A percentile compares a stretch with the other conserved stretches of the same genome.
Conservation (phyloP, 2,888 invertebrate species). For the Amphipoea lucens region DNA sequence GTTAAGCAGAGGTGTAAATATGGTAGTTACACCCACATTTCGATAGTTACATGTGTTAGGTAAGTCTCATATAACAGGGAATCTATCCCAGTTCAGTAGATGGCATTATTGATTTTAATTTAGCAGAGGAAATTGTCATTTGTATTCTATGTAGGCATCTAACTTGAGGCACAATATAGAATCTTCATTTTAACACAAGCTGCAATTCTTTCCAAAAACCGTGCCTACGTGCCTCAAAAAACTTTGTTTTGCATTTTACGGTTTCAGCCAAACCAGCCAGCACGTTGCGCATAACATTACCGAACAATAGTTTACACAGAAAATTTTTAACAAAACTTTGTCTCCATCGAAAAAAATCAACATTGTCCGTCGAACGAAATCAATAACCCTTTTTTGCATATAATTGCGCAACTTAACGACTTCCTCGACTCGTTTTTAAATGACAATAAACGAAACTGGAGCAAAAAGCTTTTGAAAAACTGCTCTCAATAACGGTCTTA, state of each 20-base stretch:
- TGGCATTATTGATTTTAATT: background rate
- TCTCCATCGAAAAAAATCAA: conserved; percentile 67
- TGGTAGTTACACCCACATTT: background rate
- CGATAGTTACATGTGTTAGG: background rate
- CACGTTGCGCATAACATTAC: conserved; percentile 70
- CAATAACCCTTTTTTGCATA: conserved; percentile 87
- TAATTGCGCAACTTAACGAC: conserved; percentile 84
- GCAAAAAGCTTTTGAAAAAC: conserved; percentile 80
- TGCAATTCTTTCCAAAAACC: conserved; percentile 30
- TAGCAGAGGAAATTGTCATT: background rate
- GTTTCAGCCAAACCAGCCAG: conserved; percentile 62
- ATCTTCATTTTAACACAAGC: background rate
- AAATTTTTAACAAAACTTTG: conserved; percentile 70
- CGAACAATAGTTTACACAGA: conserved; percentile 75
- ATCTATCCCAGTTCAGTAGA: background rate
- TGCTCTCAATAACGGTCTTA: conserved; percentile 75
- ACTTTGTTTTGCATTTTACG: conserved; percentile 71
- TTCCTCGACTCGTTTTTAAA: conserved; percentile 77
- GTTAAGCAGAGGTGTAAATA: background rate
- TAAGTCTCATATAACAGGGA: background rate
- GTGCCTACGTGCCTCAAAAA: conserved; percentile 51
- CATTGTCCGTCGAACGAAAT: conserved; percentile 72
- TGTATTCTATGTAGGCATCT: background rate
- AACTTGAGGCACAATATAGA: background rate
- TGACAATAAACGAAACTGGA: conserved; percentile 82